These are phyloP conservation scores for Dendrophyllia cribrosa DNA, from an alignment of 64 coral and sea anemone genomes.

Conservation along the genomic window DNA sequence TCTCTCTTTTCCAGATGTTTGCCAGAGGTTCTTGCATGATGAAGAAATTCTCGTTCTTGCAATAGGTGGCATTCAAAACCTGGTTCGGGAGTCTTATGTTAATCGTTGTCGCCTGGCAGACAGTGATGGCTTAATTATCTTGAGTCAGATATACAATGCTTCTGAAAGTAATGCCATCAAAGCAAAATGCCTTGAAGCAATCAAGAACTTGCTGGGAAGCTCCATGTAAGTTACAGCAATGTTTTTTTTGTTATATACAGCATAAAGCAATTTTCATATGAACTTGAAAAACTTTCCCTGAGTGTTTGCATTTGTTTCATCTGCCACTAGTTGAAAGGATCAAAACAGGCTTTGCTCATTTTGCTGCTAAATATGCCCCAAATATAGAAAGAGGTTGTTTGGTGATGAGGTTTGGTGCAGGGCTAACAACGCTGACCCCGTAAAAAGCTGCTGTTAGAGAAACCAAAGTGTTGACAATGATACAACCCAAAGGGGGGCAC, in stretches of 20 bases:
- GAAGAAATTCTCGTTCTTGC: conserved; percentile 73
- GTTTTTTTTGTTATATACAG: not conserved
- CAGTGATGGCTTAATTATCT: conserved; percentile 57
- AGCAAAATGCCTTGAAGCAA: conserved; percentile 60
- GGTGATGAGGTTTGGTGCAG: no score
- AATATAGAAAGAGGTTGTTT: no score
- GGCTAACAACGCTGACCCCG: no score
- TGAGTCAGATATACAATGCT: conserved; percentile 67
- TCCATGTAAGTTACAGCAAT: conserved; percentile 64
- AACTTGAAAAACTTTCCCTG: no score
- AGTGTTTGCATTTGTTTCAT: no score
- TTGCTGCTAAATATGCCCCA: no score
- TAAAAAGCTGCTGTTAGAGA: no score
- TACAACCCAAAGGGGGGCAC: no score
- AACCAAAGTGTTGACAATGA: no score
- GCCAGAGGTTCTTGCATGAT: conserved; percentile 62
- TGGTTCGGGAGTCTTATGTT: conserved; percentile 61
- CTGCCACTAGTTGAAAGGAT: no score
- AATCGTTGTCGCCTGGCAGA: conserved; percentile 83
- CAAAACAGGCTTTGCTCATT: no score
- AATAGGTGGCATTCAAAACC: conserved; percentile 75
- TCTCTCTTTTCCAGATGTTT: conserved; percentile 57
- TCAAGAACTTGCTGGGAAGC: conserved; percentile 90
- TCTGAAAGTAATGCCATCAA: conserved; percentile 42
- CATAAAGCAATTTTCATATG: no score